Evolutionary conservation across 2,797 vertebrate genomes (phyloP).

Genomic region (Hydrolagus colliei): DNA sequence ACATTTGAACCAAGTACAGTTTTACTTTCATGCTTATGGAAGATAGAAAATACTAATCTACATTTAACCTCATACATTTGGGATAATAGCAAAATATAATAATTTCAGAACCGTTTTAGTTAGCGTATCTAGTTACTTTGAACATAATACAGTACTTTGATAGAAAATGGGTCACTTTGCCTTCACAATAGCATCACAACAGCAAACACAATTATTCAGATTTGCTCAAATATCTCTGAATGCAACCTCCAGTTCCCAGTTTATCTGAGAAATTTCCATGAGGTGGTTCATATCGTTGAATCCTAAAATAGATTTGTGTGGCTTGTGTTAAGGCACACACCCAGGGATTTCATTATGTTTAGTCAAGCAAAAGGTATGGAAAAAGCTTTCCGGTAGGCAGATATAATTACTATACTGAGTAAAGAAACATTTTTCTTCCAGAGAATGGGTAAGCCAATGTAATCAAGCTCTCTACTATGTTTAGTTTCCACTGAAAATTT

Average conservation of each 20-base stretch:
- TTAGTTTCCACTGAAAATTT: too few relatives aligned
- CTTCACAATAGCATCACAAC: background rate
- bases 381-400: slow-evolving; percentile 34
- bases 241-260: background rate
- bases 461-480: background rate
- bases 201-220: background rate
- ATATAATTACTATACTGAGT: slow-evolving; percentile 44
- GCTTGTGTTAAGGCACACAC: background rate
- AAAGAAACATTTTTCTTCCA: slow-evolving; percentile 35
- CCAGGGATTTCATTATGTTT: slow-evolving; percentile 40
- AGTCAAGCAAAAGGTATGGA: slow-evolving; percentile 37
- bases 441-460: slow-evolving; percentile 31
- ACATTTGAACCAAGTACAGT: too few relatives aligned
- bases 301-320: slow-evolving; percentile 1
- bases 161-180: background rate
- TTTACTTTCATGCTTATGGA: background rate
- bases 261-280: background rate
- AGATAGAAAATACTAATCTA: background rate
- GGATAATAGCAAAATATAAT: background rate
- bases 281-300: slow-evolving; percentile 10
- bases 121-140: background rate
- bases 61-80: too few relatives aligned
- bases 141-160: background rate
- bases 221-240: background rate
- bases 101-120: background rate